Evolutionary conservation across 2,113 vertebrate species (phyloP), one percentile per base, ranked within the genome.

Genomic region (Willisornis vidua): DNA sequence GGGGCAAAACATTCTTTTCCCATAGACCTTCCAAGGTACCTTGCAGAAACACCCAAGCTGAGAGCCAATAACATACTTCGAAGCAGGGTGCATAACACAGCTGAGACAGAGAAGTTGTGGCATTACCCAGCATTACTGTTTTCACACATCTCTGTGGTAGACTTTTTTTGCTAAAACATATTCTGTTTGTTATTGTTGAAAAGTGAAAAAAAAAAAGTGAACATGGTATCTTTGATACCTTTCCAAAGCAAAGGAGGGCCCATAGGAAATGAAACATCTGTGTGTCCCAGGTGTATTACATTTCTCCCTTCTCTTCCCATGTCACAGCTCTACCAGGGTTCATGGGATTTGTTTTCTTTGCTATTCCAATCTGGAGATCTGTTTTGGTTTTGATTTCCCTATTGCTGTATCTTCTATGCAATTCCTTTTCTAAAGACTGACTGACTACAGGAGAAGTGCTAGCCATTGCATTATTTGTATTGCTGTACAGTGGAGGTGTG

Each of bases 401-500:
- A 91, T 98, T 98, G 98, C 98, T 98, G 98, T 99, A 98, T 98
- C 98, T 98, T 99, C 99, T 99, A 99, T 99, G 99, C 99, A 99
- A 99, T 98, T 98, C 98, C 97, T 98, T 98, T 99, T 98, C 96
- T 98, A 98, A 98, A 97, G 89, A 96, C 73, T 55, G 96, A 98
- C 76, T 94, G 61, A 93, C 97, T 97, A 96, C 97, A 91, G 92
- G 98, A 98, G 95, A 98, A 97, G 97, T 97, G 98, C 98, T 98
- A 98, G 98, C 98, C 97, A 96, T 97, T 98, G 96, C 92, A 94
- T 98, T 97, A 84, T 96, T 97, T 97, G 95, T 98, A 98, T 96
- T 94, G 98, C 98, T 97, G 96, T 97, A 97, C 96, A 97, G 97
- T 98, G 96, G 97, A 97, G 97, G 97, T 95, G 98, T 97, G 98